Evolutionary conservation across 2,113 vertebrate species (phyloP), one percentile per base, ranked within the genome.

Genomic region (Formicarius rufipectus): DNA sequence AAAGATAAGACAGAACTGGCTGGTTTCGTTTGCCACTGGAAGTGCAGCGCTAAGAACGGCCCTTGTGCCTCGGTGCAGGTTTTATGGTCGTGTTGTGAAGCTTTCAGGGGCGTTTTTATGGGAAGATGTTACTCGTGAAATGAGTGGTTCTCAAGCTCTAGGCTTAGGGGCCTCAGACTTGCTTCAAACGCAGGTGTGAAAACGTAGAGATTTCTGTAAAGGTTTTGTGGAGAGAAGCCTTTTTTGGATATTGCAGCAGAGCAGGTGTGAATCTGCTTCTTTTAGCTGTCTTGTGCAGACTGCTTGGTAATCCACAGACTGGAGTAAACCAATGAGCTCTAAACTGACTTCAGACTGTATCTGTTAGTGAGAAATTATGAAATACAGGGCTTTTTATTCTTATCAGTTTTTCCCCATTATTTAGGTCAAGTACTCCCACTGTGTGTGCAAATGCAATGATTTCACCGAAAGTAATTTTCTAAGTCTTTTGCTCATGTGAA

Each of bases 21-120:
- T 42, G 1, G 60, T 79, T 45, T 80, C 7, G 3, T 35, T 66
- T 53, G 59, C 33, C 15, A 23, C 12, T 49, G 33, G n/a, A 77
- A 49, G 19, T 4, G 13, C 9, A 50, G 60, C 0, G 0, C 35
- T 75, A 13, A 37, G 53, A 45, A 19, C 8, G 13, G 8, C 27
- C 42, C 9, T n/a, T 66, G n/a, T 35, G 73, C 14, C 25, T 69
- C 31, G 19, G 71, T 30, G 55, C 4, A 2, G 2, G 30, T 58
- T 53, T 40, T 28, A 16, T 33, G 19, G 74, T 66, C 30, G 55
- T 23, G 13, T 22, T 56, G 24, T 0, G 30, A 72, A 28, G 35
- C 22, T 76, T 37, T 33, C 9, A 35, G 49, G 31, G 49, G 11
- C 64, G 0, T 7, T 53, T 80, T 74, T 69, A 25, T 31, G 42